Evolutionary conservation across 2,113 vertebrate genomes (phyloP), one percentile per base, ranked within the genome.

Genomic region (Platycercus adscitus): DNA sequence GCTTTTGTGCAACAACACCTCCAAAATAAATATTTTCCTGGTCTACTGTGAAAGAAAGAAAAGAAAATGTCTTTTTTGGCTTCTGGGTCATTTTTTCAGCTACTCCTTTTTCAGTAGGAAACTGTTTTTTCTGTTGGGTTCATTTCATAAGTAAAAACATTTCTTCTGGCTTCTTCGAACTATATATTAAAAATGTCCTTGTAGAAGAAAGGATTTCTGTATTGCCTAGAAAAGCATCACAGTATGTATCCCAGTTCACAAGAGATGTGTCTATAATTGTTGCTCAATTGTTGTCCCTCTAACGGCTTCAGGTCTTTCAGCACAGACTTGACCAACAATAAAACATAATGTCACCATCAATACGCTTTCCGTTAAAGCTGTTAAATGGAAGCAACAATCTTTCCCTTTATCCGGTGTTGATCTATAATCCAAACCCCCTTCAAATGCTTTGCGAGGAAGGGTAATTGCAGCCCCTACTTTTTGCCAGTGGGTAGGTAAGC

Each of bases 181-280:
- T 55, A 17, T 1, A 5, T 58, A 86, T 73, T 93, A 76, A 89
- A 95, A 95, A 69, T 7, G 19, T 52, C 31, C 17, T 56, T 60
- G 15, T 65, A 77, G 58, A 80, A 84, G 39, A 88, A 81, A 71
- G 60, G 81, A 65, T 39, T 92, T 76, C 72, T 91, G 24, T 82
- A 39, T 70, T 64, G 46, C 87, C 52, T 75, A 55, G 65, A 56
- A 92, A 83, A 63, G 21, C 21, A 53, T 90, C 41, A 31, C 41
- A 39, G 43, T 89, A 29, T 18, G 53, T 82, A 94, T 86, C 86
- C 87, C 35, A 66, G 75, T 77, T 92, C 84, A 86, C 72, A 95
- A 85, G 79, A 96, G 90, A 97, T 89, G 93, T 96, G 96, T 87
- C 73, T 94, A 20, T 95, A 96, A 95, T 93, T 93, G 79, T 89